These are phyloP conservation scores for Catocala fraxini DNA, from an alignment of 2,888 invertebrate genomes.

Conservation along the genomic window DNA sequence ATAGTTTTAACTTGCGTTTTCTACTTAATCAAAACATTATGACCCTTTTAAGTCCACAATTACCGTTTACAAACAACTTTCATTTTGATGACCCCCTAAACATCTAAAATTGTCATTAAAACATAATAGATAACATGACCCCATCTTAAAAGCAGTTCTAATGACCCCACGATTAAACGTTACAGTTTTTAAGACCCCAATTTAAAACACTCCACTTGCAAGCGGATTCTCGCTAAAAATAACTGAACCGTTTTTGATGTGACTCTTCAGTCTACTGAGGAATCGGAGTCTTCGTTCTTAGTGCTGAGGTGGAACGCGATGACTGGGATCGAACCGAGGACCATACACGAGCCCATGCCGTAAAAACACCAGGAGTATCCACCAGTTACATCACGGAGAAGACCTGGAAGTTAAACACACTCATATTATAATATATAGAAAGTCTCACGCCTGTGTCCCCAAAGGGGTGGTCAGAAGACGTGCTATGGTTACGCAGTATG, in stretches of 20 bases:
- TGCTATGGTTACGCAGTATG: too few relatives aligned
- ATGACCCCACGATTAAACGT: constrained; percentile 10
- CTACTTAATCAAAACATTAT: too few relatives aligned
- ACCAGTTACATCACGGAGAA: constrained; percentile 90
- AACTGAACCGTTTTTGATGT: constrained; percentile 5
- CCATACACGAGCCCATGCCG: constrained; percentile 93
- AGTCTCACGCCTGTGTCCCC: too few relatives aligned
- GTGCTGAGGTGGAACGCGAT: constrained; percentile 81
- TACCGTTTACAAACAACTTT: background rate
- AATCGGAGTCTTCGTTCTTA: constrained; percentile 78
- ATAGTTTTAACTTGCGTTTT: too few relatives aligned
- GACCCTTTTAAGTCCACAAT: too few relatives aligned
- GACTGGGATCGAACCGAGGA: constrained; percentile 90
- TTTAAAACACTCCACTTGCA: background rate
- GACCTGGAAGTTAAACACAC: constrained; percentile 74
- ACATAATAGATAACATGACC: background rate
- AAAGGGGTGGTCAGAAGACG: too few relatives aligned
- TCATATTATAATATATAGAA: too few relatives aligned
- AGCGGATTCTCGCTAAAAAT: constrained; percentile 12
- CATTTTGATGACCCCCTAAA: constrained; percentile 5
- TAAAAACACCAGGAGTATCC: constrained; percentile 92
- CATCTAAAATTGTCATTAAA: too few relatives aligned
- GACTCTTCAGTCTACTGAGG: constrained; percentile 70
- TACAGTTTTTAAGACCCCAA: constrained; percentile 4
- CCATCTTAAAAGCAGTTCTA: constrained; percentile 1